phyloP scores from a whole-genome alignment of 2,113 vertebrate species.

The Herpailurus yagouaroundi region DNA sequence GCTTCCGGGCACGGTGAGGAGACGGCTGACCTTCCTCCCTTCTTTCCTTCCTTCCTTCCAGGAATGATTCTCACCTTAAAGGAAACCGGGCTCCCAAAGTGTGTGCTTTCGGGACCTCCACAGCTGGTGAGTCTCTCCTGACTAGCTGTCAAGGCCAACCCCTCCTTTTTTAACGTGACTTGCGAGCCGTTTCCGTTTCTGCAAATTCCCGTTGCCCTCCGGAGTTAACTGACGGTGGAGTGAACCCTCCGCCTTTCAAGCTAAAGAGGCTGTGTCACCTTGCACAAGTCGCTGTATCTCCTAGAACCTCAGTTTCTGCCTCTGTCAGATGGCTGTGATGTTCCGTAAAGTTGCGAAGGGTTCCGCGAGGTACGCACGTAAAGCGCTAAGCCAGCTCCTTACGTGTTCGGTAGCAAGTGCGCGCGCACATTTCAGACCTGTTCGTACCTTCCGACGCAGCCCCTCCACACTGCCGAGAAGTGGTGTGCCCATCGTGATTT shows the following conservation, averaged over 20 bases:
- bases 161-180: not conserved
- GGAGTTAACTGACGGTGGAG: not conserved
- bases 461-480: not conserved
- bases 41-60: conserved; percentile 65
- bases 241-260: not conserved
- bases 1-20: not conserved
- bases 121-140: conserved; percentile 91
- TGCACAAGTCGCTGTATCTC: not conserved
- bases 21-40: not conserved
- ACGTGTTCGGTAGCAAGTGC: not conserved
- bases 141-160: not conserved
- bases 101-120: conserved; percentile 93
- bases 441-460: not conserved
- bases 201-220: not conserved
- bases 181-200: not conserved
- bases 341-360: not conserved
- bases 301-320: not conserved
- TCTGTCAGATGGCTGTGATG: not conserved
- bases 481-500: not conserved
- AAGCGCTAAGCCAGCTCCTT: not conserved
- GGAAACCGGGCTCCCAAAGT: conserved; percentile 92
- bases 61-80: conserved; percentile 95
- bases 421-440: not conserved
- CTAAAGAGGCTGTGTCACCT: not conserved
- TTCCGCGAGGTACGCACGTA: not conserved